Evolutionary conservation across 1,140 invertebrate genomes (phyloP).

Genomic region (Apolygus lucorum): DNA sequence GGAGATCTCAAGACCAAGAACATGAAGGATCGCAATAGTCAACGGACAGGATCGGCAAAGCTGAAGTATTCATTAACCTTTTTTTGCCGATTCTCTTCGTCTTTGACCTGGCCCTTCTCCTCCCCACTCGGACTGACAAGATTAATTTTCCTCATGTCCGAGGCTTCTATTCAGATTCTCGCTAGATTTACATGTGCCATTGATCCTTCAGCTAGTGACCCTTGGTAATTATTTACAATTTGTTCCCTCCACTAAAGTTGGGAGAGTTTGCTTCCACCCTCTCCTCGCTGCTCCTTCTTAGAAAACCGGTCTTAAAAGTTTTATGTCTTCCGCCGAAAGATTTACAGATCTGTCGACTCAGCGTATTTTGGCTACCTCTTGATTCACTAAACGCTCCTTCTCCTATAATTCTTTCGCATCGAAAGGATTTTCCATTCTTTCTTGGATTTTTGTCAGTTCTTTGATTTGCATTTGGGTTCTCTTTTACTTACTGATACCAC

Average conservation of each 20-base stretch:
- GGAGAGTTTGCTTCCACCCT: not conserved
- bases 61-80: too few relatives aligned
- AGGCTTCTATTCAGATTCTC: not conserved
- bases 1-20: too few relatives aligned
- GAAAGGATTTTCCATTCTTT: too few relatives aligned
- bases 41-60: too few relatives aligned
- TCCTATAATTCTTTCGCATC: not conserved
- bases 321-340: conserved; percentile 14
- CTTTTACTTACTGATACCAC: too few relatives aligned
- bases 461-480: too few relatives aligned
- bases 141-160: too few relatives aligned
- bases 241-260: not conserved
- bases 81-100: too few relatives aligned
- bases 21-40: too few relatives aligned
- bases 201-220: not conserved
- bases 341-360: conserved; percentile 8
- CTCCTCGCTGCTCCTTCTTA: not conserved
- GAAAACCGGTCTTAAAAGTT: conserved; percentile 4
- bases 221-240: not conserved
- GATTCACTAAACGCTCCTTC: conserved; percentile 4
- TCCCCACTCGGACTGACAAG: too few relatives aligned
- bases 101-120: too few relatives aligned
- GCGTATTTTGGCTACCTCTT: conserved; percentile 10
- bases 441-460: too few relatives aligned
- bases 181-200: not conserved